Evolutionary conservation across 2,113 vertebrate species (phyloP).

Genomic region (Sisor rabdophorus): DNA sequence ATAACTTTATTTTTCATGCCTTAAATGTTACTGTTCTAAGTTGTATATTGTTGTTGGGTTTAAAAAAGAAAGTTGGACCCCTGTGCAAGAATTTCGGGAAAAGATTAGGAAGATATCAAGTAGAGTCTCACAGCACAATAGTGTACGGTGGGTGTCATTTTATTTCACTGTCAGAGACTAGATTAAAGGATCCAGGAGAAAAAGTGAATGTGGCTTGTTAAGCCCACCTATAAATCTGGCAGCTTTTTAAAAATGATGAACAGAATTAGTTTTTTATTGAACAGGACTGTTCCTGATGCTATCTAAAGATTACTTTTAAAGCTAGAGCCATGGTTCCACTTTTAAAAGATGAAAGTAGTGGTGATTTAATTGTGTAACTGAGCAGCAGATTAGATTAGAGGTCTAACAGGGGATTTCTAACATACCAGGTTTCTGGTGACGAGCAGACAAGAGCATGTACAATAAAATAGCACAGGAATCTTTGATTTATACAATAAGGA

Average conservation of each 20-base stretch:
- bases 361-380: not conserved
- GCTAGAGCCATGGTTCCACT: not conserved
- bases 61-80: not conserved
- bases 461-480: not conserved
- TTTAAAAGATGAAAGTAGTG: not conserved
- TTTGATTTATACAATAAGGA: not conserved
- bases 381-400: conserved; percentile 9
- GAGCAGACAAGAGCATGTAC: not conserved
- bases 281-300: not conserved
- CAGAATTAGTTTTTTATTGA: not conserved
- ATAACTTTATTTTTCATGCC: conserved; percentile 11
- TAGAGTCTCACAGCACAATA: conserved; percentile 22
- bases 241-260: not conserved
- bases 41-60: conserved; percentile 5
- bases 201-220: conserved; percentile 24
- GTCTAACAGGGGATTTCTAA: conserved; percentile 9
- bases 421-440: not conserved
- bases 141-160: not conserved
- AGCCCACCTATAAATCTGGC: conserved; percentile 10
- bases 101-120: conserved; percentile 24
- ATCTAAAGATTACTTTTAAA: not conserved
- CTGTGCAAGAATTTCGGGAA: conserved; percentile 8
- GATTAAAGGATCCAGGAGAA: conserved; percentile 33
- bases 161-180: conserved; percentile 17
- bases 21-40: conserved; percentile 12